phyloP scores from a whole-genome alignment of 35 echinoderm and acorn worm species.

The Ophioderma brevispina region DNA sequence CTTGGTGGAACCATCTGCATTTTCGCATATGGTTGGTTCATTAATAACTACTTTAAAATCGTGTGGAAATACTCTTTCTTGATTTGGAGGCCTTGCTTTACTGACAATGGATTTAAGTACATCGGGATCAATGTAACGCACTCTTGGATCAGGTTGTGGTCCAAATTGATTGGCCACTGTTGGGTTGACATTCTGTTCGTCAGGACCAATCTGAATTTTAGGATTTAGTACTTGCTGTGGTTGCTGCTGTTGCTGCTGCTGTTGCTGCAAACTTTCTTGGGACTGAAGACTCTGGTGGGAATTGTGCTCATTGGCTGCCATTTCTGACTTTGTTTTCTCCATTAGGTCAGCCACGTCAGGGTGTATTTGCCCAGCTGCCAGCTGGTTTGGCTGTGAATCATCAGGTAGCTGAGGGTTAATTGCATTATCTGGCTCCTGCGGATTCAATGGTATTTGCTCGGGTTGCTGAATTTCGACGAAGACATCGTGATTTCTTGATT shows the following conservation, averaged over 20 bases:
- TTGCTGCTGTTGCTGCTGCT: neutral
- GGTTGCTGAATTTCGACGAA: no score
- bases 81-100: neutral
- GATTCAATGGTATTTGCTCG: no score
- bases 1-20: constrained; percentile 25
- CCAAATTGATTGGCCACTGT: neutral
- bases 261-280: neutral
- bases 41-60: constrained; percentile 59
- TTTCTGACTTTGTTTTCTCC: neutral
- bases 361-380: neutral
- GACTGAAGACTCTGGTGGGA: neutral
- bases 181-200: neutral
- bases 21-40: constrained; percentile 60
- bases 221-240: neutral
- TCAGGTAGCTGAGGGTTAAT: no score
- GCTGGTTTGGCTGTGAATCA: neutral
- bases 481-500: no score
- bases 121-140: neutral
- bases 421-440: no score
- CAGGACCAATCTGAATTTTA: neutral
- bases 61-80: constrained; percentile 42
- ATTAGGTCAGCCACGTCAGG: neutral
- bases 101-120: neutral
- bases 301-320: neutral
- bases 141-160: neutral